Evolutionary conservation across 64 coral and sea anemone species (phyloP).

Genomic region (Montipora capricornis): DNA sequence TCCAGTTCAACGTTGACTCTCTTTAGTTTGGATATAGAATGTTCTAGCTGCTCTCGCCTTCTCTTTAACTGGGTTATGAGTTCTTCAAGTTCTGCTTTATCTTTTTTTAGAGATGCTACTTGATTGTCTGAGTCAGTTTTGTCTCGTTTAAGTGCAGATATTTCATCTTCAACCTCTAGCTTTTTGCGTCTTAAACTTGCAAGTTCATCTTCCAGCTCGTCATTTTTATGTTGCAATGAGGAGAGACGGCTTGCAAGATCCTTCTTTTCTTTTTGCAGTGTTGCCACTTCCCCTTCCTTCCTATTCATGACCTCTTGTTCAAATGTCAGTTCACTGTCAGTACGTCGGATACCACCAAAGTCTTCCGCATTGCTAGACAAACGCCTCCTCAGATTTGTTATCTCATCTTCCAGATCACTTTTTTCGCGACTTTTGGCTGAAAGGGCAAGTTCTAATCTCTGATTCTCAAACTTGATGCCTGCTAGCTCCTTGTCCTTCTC

Average conservation of each 20-base stretch:
- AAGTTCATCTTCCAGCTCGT: constrained; percentile 88
- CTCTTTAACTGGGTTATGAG: constrained; percentile 60
- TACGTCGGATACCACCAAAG: constrained; percentile 11
- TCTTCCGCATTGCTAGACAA: neutral
- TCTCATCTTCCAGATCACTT: constrained; percentile 80
- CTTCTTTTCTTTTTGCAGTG: constrained; percentile 74
- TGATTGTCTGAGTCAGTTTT: constrained; percentile 92
- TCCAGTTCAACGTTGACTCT: constrained; percentile 83
- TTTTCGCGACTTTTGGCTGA: constrained; percentile 82
- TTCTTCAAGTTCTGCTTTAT: constrained; percentile 81
- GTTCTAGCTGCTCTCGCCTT: constrained; percentile 72
- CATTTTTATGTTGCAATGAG: constrained; percentile 81
- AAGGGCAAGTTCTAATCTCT: constrained; percentile 70
- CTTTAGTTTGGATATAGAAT: constrained; percentile 65
- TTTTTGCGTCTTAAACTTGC: constrained; percentile 80
- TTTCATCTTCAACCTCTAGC: constrained; percentile 92
- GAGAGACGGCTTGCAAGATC: constrained; percentile 72
- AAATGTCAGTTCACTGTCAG: constrained; percentile 57
- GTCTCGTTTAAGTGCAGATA: constrained; percentile 90
- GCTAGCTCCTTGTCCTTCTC: constrained; percentile 83
- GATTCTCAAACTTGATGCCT: constrained; percentile 70
- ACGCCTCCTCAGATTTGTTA: constrained; percentile 65
- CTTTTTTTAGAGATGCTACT: constrained; percentile 61
- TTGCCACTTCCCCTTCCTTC: constrained; percentile 70
- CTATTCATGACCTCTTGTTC: constrained; percentile 54